Base-by-base conservation (phyloP, 2,113 vertebrate species). In the Bungarus multicinctus region DNA sequence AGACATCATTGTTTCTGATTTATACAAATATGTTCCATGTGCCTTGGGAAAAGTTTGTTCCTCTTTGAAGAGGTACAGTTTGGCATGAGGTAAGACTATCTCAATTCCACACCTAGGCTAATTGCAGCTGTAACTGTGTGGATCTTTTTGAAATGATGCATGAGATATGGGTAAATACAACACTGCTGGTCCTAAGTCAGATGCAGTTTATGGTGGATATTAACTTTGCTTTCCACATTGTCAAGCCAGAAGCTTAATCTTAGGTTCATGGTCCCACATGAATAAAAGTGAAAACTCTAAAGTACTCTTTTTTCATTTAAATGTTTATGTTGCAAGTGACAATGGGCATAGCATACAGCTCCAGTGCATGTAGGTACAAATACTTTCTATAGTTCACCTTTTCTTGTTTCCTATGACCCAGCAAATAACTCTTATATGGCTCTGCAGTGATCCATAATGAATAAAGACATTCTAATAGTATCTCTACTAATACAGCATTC, bases 31-130 rank as follows among this genome's bases (percentile, higher is more conserved):
- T 87, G 47, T 53, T 89, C 54, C 81, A 53, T 90, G 58, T 93
- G 92, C 81, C 81, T 90, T 47, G 34, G 55, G 88, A n/a, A 23
- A 86, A 87, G 58, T 53, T 22, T 18, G 12, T 93, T 60, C 74
- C 23, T 53, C 81, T 93, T 90, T 93, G 55, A 93, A 90, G 92
- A 93, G 45, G n/a, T 86, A 12, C 74, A n/a, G 10, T 93, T 85
- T 93, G 92, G 92, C 92, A 93, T 60, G 74, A 86, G 69, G 85
- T 93, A 90, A 86, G 69, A 85, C 53, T 52, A 23, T 58, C 22
- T 47, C 52, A 85, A 64, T 60, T 43, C 81, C 92, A 93, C 92
- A 93, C 92, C 92, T 57, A 90, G 55, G 25, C 55, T 90, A 85
- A 87, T 90, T 93, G 90, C 54, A 90, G 92, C 55, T 64, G 55